Base-by-base conservation (phyloP, 2,113 vertebrate genomes). In the Melanotaenia duboulayi region DNA sequence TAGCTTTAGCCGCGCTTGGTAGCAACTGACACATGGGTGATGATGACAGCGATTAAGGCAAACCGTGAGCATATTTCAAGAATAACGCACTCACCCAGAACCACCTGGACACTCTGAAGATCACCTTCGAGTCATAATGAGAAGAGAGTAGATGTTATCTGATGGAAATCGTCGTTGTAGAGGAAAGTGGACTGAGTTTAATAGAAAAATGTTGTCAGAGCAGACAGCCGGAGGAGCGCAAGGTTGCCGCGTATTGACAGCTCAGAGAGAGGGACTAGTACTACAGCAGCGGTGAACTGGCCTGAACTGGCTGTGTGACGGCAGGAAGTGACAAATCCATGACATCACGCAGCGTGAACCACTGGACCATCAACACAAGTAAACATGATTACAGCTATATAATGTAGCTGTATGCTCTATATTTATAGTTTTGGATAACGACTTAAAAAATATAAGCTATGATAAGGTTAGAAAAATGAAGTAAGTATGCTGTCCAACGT, bases 91-190 rank as follows among this genome's bases (percentile, higher is more conserved):
- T 88, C 78, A 94, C 93, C 93, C 92, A 94, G 93, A 92, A 90
- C 91, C 93, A 93, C 93, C 92, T 76, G 92, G 90, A 90, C 77
- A 83, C 85, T 65, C 80, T 86, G 86, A 93, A 82, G 91, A 95
- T 95, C 94, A 94, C 91, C 94, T 94, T 20, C 89, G 90, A 88
- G 90, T 91, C 94, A 95, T 94, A n/a, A 51, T 89, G 82, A 71
- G 72, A 35, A 40, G 42, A 46, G 52, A 73, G 79, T 7, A 12
- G 80, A 65, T 79, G 78, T 83, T 90, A 89, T 89, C 80, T 86
- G 75, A 71, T 74, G 57, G 70, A 49, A 84, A 65, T 75, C 82
- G 85, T 83, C 61, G 80, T 79, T 74, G 75, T 68, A 67, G 55
- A 54, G n/a, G 12, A n/a, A 69, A 11, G 10, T 0, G 65, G 60